Evolutionary conservation across 2,113 vertebrate species (phyloP).

Genomic region (Otolemur garnettii): DNA sequence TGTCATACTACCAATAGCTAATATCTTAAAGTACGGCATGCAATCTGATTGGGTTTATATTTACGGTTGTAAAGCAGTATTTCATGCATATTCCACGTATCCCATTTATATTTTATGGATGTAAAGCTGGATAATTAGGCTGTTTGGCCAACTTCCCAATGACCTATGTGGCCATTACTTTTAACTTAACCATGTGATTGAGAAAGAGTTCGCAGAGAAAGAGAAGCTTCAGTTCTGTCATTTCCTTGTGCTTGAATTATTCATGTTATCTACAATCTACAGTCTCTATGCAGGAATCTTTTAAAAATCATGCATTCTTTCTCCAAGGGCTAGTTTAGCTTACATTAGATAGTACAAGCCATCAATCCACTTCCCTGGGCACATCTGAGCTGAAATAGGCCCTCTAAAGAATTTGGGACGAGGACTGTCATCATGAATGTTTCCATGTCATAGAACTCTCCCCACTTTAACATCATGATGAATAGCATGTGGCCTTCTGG

Average conservation of each 20-base stretch:
- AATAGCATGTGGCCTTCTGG: neutral
- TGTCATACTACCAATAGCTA: neutral
- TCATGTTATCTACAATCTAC: neutral
- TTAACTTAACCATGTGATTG: neutral
- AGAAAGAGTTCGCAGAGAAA: neutral
- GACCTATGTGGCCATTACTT: neutral
- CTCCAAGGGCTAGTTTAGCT: neutral
- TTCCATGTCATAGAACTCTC: neutral
- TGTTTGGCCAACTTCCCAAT: neutral
- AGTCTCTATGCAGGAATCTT: neutral
- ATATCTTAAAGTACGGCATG: neutral
- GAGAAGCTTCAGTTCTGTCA: neutral
- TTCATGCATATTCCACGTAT: neutral
- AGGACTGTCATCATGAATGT: neutral
- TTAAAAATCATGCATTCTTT: neutral
- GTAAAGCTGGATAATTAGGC: neutral
- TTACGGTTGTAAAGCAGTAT: neutral
- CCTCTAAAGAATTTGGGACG: neutral
- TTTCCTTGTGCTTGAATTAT: conserved; percentile 13
- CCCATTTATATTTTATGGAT: neutral
- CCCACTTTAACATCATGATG: neutral
- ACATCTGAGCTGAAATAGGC: neutral
- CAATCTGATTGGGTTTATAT: neutral
- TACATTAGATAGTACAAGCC: neutral
- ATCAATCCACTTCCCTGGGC: neutral